Conservation (phyloP, 2,888 invertebrate genomes). For the Gymnosoma rotundatum region DNA sequence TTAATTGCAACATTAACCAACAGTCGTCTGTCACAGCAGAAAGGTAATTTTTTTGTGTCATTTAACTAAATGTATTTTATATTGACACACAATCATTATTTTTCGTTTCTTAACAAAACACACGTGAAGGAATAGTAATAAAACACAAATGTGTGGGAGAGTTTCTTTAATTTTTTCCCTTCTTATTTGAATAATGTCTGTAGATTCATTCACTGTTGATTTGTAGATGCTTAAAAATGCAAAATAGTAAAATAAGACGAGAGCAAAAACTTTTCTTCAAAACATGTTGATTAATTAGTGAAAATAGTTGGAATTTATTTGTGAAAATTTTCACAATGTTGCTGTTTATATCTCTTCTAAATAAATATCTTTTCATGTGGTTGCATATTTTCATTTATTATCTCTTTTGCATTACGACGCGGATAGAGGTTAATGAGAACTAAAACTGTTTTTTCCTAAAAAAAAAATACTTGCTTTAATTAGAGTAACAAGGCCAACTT, state of each 20-base stretch:
- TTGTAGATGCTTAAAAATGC: slow-evolving; percentile 37
- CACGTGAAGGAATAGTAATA: slow-evolving; percentile 41
- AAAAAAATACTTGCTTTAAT: too few relatives aligned
- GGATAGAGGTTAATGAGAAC: too few relatives aligned
- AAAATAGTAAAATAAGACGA: slow-evolving; percentile 32
- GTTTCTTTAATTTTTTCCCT: slow-evolving; percentile 20
- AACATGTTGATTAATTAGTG: slow-evolving; percentile 72
- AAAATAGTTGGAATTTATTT: slow-evolving; percentile 74
- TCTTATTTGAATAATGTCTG: slow-evolving; percentile 3
- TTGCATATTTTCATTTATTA: too few relatives aligned
- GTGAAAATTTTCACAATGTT: slow-evolving; percentile 60
- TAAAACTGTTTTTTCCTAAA: too few relatives aligned
- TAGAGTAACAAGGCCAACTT: too few relatives aligned
- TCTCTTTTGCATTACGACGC: too few relatives aligned
- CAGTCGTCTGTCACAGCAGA: slow-evolving; percentile 16
- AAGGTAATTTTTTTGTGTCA: slow-evolving; percentile 21
- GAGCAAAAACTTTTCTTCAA: neutral
- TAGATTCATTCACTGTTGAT: slow-evolving; percentile 35
- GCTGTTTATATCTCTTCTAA: neutral
- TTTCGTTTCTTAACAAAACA: neutral
- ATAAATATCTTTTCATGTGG: neutral
- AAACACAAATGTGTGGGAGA: slow-evolving; percentile 68
- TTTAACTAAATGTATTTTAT: slow-evolving; percentile 11
- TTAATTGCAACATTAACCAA: slow-evolving; percentile 51
- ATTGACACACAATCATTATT: slow-evolving; percentile 62